Conservation (phyloP, 53 echinoderm and acorn worm species). For the Hippasteria phrygiana region DNA sequence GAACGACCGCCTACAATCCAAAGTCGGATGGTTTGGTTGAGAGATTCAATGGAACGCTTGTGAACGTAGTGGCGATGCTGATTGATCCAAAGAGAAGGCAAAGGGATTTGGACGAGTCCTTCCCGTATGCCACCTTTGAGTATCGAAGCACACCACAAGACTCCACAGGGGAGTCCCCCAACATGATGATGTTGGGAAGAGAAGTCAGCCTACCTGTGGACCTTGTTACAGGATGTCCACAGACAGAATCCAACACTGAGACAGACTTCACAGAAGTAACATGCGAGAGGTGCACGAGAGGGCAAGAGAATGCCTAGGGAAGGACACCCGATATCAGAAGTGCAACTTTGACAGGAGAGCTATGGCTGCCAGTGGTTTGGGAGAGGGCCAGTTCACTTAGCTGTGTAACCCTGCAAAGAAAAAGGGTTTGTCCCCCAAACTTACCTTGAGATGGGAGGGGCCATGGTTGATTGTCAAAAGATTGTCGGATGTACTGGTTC, state of each 20-base stretch:
- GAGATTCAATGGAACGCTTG: too few species aligned
- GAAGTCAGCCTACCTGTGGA: neutral
- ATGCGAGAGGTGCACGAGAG: neutral
- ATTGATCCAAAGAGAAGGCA: too few species aligned
- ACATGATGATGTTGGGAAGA: slow-evolving; percentile 6
- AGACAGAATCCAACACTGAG: neutral
- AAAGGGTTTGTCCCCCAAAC: neutral
- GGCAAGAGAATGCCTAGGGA: slow-evolving; percentile 3
- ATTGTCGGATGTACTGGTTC: too few species aligned
- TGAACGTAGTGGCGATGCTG: too few species aligned
- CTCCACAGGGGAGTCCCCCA: neutral
- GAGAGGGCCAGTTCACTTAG: neutral
- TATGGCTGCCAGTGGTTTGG: neutral
- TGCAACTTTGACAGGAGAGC: neutral
- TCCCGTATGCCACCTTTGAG: neutral
- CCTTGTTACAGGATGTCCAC: neutral
- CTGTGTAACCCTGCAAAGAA: neutral
- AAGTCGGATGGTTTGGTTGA: too few species aligned
- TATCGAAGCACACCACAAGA: neutral
- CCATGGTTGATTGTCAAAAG: neutral
- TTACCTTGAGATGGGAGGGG: neutral
- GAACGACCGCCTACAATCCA: too few species aligned
- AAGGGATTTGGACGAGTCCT: neutral
- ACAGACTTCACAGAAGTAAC: slow-evolving; percentile 1
- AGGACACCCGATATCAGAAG: neutral